Evolutionary conservation across 2,797 vertebrate genomes (phyloP), one percentile per base, ranked within the genome.

Genomic region (Tenualosa thibaudeaui): DNA sequence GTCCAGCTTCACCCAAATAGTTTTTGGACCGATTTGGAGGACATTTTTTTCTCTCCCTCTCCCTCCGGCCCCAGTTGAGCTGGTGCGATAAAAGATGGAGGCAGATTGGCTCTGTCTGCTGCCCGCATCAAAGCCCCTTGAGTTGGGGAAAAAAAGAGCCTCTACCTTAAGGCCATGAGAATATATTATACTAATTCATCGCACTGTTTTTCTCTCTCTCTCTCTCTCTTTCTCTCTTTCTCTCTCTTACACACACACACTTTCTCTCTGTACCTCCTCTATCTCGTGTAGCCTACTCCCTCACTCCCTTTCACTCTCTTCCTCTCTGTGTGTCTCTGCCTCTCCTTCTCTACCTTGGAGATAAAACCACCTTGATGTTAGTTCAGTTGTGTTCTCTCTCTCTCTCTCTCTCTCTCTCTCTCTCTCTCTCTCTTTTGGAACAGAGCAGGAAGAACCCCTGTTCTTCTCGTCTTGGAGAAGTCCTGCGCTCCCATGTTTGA

Each of bases 101-200:
- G 68, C 37, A 43, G 68, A 78, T 78, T 78, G 71, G 40, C 71
- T 43, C 40, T 0, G 53, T 81, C 75, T 84, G 15, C 56, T 86
- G 58, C 19, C n/a, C 58, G 49, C 46, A 24, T 13, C 82, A 84
- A 83, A 86, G 82, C 43, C 54, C 31, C 68, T 17, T 37, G 40
- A 37, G 68, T 43, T 78, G 81, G 46, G 46, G 49, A 26, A 56
- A 65, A 54, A 60, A 84, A 83, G 71, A 81, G 31, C 46, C 54
- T 65, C 37, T 37, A 49, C 26, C 82, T 81, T 62, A 31, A 60
- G 24, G 58, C 82, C 82, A 62, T 46, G 81, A 15, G 81, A 85
- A 85, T 85, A 62, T 60, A 84, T 84, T 84, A 87, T 87, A 81
- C 53, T 87, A 84, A 87, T 84, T 43, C 82, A 15, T n/a, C 40